Evolutionary conservation across 92 coral and sea anemone genomes (phyloP).

Genomic region (Porites lobata): DNA sequence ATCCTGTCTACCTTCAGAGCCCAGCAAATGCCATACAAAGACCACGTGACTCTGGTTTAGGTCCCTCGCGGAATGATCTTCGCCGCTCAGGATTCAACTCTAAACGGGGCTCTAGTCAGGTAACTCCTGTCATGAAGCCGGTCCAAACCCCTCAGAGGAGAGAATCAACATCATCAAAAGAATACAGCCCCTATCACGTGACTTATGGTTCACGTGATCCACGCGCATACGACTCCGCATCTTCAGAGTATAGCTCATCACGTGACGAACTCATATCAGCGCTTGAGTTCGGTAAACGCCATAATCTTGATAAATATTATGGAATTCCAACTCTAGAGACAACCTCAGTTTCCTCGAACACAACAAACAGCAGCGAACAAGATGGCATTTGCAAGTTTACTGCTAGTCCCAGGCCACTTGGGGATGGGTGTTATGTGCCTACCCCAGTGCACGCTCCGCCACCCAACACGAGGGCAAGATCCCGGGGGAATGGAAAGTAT

Average conservation of each 20-base stretch:
- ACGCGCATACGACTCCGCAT: conserved; percentile 97
- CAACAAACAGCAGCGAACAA: conserved; percentile 97
- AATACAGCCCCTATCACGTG: conserved; percentile 76
- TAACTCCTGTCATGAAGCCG: conserved; percentile 59
- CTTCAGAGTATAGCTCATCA: conserved; percentile 99
- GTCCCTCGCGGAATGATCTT: conserved; percentile 83
- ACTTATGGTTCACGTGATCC: conserved; percentile 82
- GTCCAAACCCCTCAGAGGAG: conserved; percentile 55
- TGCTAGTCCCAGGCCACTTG: conserved; percentile 87
- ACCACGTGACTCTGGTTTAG: conserved; percentile 82
- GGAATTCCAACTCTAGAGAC: conserved; percentile 99
- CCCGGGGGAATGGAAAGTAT: conserved; percentile 87
- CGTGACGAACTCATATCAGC: conserved; percentile 98
- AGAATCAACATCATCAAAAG: conserved; percentile 82
- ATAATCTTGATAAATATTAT: conserved; percentile 93
- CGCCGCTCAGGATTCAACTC: conserved; percentile 81
- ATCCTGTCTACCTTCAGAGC: conserved; percentile 65
- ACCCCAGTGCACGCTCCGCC: conserved; percentile 82
- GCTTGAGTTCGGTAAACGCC: conserved; percentile 94
- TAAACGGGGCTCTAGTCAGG: conserved; percentile 78
- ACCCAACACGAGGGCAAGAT: conserved; percentile 79
- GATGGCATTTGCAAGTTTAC: conserved; percentile 98
- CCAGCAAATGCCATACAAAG: conserved; percentile 75
- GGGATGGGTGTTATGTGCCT: conserved; percentile 86
- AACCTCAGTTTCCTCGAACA: conserved; percentile 92